Evolutionary conservation across 1,140 invertebrate species (phyloP), one percentile per base, ranked within the genome.

Genomic region (Trigoniulus corallinus): DNA sequence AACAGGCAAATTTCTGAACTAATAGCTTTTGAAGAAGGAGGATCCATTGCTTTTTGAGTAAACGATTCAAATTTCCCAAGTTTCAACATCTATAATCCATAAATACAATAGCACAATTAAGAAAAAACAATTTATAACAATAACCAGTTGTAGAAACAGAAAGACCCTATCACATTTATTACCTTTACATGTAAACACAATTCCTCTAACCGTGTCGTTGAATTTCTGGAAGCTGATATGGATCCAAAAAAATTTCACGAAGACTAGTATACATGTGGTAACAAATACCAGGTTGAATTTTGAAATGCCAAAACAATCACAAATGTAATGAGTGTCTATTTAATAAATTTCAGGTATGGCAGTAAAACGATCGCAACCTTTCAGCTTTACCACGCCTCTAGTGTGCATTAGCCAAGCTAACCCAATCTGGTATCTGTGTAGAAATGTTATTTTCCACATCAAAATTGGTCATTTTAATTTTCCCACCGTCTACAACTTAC

Each of bases 401-500:
- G 48, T 72, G 73, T 0, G 85, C 75, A 69, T 89, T 91, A 2
- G 88, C 83, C 57, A 77, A 62, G 3, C 80, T 77, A 1, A 86
- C 77, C 80, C 82, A 87, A 59, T 85, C 76, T 1, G 75, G 63
- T 42, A 79, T 66, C 45, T 91, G 68, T 3, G 82, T 85, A 53
- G 76, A 62, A 2, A 86, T 64, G 64, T 89, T 85, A n/a, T 70
- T 71, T 50, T 75, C 68, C 2, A 78, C 66, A 61, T 87, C 77
- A 58, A 82, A 82, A 58, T 79, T 80, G 24, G 68, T 78, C 45
- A 84, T 69, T 67, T 91, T 93, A 24, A 80, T 83, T 65, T 76
- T 81, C 0, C 85, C 88, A 63, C 75, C 77, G 63, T 93, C 82
- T 44, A 93, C 74, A 0, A 93, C 86, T 65, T 78, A 87, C 0